Evolutionary conservation across 2,888 invertebrate species (phyloP).

Genomic region (Colletes collaris): DNA sequence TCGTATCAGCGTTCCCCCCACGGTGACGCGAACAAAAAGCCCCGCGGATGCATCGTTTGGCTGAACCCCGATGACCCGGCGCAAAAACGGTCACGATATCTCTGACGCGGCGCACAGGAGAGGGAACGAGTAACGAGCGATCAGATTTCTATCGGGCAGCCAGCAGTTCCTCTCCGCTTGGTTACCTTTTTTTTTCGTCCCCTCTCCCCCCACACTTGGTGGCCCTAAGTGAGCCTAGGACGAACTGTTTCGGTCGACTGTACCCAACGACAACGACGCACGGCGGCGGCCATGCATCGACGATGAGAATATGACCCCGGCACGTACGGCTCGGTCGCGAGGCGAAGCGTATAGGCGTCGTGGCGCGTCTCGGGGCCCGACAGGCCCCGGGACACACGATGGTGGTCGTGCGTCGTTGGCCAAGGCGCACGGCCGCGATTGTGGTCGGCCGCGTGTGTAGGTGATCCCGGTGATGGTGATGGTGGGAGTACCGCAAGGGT

Average conservation of each 20-base stretch:
- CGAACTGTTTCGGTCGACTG: slow-evolving; percentile 60
- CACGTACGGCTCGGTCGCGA: slow-evolving; percentile 63
- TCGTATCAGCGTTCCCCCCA: not conserved
- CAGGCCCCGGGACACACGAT: not conserved
- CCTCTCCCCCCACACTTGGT: too few relatives aligned
- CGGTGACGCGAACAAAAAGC: not conserved
- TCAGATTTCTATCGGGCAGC: slow-evolving; percentile 52
- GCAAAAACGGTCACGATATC: slow-evolving; percentile 58
- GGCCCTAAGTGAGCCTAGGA: slow-evolving; percentile 9
- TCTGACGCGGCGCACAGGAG: slow-evolving; percentile 31
- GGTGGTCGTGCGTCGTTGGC: slow-evolving; percentile 46
- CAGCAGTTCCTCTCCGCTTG: slow-evolving; percentile 1
- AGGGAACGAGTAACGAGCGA: slow-evolving; percentile 55
- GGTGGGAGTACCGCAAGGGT: slow-evolving; percentile 83
- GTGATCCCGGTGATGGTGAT: slow-evolving; percentile 63
- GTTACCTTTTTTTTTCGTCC: not conserved
- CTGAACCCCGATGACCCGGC: slow-evolving; percentile 28
- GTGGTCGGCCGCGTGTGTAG: slow-evolving; percentile 53
- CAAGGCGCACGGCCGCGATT: slow-evolving; percentile 15
- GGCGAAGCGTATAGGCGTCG: slow-evolving; percentile 67
- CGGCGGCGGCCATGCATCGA: slow-evolving; percentile 65
- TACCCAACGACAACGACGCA: slow-evolving; percentile 4
- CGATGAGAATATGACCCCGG: slow-evolving; percentile 82
- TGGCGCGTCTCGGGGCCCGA: slow-evolving; percentile 36
- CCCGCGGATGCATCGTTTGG: slow-evolving; percentile 25